Base-by-base conservation (phyloP, 2,797 vertebrate species). In the Odontamblyopus lacepedii region DNA sequence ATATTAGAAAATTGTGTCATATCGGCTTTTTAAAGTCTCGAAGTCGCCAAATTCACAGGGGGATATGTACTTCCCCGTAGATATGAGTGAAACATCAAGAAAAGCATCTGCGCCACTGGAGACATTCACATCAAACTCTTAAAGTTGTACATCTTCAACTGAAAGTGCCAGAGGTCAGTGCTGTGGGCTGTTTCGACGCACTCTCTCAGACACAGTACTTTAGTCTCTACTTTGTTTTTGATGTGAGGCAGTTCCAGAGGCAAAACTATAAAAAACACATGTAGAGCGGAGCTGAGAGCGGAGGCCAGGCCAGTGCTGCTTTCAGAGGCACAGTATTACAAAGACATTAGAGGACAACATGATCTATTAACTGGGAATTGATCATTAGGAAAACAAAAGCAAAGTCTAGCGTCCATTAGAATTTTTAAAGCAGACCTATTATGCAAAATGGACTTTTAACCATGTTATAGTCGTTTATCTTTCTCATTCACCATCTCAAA, bases 181-280 rank as follows among this genome's bases (percentile, higher is more conserved):
- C 61, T 63, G 30, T 63, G 61, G 30, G 61, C 61, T 8, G 18
- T 63, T 38, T 9, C 9, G 18, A 35, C 16, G 27, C 8, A 23
- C 18, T 62, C 61, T 63, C 30, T 63, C 16, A 38, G 38, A 38
- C 19, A 38, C 60, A 35, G 60, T 3, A 30, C 27, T 30, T 15
- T 60, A 19, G 18, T 35, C 32, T 60, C 27, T 30, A 38, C 29
- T 32, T 6, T 38, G 30, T 11, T 1, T 19, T 18, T 63, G 61
- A 63, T 38, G 61, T 63, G 60, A 38, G 32, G 61, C 61, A 38
- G 30, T 32, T 38, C 61, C 61, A 63, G 61, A 3, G 30, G 61
- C 61, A 23, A 38, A 73, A 76, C 15, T 29, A 67, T 77, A 67
- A 30, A 23, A 70, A 53, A 32, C 38, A 55, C 53, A 74, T 64